Evolutionary conservation across 2,113 vertebrate species (phyloP), one percentile per base, ranked within the genome.

Genomic region (Rhadina sibilatrix): DNA sequence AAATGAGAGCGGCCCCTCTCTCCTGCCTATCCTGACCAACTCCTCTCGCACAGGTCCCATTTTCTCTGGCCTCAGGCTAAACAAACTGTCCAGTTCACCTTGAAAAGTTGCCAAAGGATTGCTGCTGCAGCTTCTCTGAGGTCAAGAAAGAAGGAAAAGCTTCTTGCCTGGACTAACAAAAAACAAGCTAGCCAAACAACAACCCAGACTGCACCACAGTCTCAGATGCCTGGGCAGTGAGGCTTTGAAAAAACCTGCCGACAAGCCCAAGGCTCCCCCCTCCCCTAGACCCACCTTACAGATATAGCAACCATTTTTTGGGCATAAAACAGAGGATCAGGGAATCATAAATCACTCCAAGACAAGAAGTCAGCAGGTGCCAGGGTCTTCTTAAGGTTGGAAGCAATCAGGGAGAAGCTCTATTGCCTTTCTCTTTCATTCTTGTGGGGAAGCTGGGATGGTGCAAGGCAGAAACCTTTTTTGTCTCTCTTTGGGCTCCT

Each of bases 1-100:
- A 65, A 65, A 18, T 2, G 4, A 0, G 33, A 54, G 25, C 0
- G 0, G 31, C 9, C 20, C 4, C 15, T 64, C 44, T 49, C n/a
- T 60, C n/a, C 11, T 5, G 2, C 44, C 0, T 0, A 47, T 31
- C 56, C 42, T 6, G 15, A 59, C 42, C 44, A 49, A 24, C 16
- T 9, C 28, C 16, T 54, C 38, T 54, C 16, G 22, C 2, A 2
- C 16, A 60, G 21, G 16, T 25, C 16, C 56, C 7, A 3, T 38
- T 60, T 38, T 25, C 56, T 76, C 28, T 76, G 42, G n/a, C 37
- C 27, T 76, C 3, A 2, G 28, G 15, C 46, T 40, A 77, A 38
- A 77, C 56, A 61, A 77, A 14, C 46, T 40, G 17, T n/a, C 30
- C 59, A 77, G 30, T 40, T 63, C n/a, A 33, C 22, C 28, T 50